A percentile compares a stretch with the other conserved stretches of the same genome.
Evolutionary conservation across 2,888 invertebrate species (phyloP).

Genomic region (Nomada flava): DNA sequence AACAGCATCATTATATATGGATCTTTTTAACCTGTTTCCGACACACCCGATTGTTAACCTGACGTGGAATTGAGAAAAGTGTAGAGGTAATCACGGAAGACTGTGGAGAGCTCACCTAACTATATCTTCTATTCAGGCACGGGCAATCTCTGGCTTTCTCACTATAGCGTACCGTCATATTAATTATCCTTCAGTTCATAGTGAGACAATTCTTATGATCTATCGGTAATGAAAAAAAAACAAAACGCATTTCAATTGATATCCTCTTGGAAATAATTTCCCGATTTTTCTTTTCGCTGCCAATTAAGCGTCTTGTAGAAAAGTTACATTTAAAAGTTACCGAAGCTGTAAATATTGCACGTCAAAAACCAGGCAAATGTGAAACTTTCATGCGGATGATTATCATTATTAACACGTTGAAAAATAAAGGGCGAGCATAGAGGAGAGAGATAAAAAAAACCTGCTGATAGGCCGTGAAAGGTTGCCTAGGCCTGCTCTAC

Average conservation of each 20-base stretch:
- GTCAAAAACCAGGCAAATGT: slow-evolving; percentile 4
- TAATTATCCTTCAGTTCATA: slow-evolving; percentile 1
- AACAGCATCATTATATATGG: not conserved
- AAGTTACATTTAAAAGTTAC: slow-evolving; percentile 3
- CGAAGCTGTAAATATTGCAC: slow-evolving; percentile 39
- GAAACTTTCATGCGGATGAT: slow-evolving; percentile 27
- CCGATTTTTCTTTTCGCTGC: not conserved
- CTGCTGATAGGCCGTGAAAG: slow-evolving; percentile 44
- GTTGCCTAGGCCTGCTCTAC: slow-evolving; percentile 71
- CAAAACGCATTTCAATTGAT: not conserved
- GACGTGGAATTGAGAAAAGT: slow-evolving; percentile 67
- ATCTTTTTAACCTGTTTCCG: slow-evolving; percentile 42
- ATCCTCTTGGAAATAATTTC: slow-evolving; percentile 14
- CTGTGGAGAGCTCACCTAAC: slow-evolving; percentile 76
- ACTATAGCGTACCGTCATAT: slow-evolving; percentile 10
- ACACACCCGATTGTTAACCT: slow-evolving; percentile 58
- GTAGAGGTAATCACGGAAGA: slow-evolving; percentile 69
- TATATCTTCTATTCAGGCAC: slow-evolving; percentile 71
- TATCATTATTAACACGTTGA: slow-evolving; percentile 9
- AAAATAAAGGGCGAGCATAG: not conserved
- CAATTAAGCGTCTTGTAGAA: not conserved
- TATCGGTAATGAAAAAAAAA: not conserved
- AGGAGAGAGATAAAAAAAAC: slow-evolving; percentile 13
- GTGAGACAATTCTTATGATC: not conserved
- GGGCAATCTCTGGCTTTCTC: slow-evolving; percentile 60